phyloP scores from a whole-genome alignment of 2,113 vertebrate species.

The Progne subis region DNA sequence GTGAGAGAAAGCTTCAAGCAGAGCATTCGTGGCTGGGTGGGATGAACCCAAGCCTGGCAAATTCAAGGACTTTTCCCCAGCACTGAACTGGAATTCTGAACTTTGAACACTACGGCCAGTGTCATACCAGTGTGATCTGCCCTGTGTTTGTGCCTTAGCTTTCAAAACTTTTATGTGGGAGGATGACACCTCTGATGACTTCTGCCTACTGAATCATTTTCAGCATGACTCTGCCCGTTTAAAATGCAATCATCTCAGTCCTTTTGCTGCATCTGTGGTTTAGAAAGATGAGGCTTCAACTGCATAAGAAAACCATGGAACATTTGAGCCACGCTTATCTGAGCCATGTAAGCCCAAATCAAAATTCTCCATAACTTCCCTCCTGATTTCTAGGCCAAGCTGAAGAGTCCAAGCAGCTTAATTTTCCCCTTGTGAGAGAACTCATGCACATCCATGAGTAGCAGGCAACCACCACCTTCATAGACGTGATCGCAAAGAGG shows the following conservation, averaged over 20 bases:
- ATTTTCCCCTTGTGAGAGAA: neutral
- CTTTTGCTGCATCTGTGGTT: neutral
- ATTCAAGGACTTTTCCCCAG: neutral
- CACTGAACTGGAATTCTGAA: neutral
- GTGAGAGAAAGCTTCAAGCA: neutral
- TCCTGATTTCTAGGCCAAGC: neutral
- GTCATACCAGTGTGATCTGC: neutral
- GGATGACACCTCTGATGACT: neutral
- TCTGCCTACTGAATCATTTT: neutral
- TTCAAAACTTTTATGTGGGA: accelerated
- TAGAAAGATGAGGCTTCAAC: neutral
- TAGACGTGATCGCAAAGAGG: neutral
- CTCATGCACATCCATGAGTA: neutral
- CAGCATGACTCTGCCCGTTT: neutral
- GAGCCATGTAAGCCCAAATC: neutral
- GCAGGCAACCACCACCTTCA: neutral
- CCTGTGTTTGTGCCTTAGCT: neutral
- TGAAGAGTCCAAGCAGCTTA: neutral
- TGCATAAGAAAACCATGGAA: neutral
- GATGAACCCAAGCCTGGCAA: neutral
- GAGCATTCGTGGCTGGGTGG: accelerated
- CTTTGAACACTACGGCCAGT: neutral
- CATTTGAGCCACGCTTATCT: neutral
- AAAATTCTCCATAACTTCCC: neutral
- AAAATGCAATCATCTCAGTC: neutral